Evolutionary conservation across 2,888 invertebrate species (phyloP), one percentile per base, ranked within the genome.

Genomic region (Argyresthia albistria): DNA sequence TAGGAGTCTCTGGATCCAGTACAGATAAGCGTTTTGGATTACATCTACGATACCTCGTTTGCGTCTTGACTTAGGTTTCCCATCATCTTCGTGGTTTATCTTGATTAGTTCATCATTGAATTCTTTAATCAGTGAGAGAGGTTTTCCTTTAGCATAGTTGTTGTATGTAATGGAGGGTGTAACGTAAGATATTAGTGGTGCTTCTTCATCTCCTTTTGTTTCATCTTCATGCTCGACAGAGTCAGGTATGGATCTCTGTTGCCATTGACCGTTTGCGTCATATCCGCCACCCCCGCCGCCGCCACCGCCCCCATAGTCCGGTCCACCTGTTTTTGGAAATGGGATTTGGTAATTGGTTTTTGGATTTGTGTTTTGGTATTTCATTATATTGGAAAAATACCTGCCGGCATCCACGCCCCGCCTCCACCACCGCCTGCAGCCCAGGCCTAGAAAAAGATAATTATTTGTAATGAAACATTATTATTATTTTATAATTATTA

Each of bases 321-420:
- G 82, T 46, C 77, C 78, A 75, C 81, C 81, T 80, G 69, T 50
- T 63, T 62, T 60, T 46, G 55, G 64, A 50, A 46, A 46, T 25
- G n/a, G 43, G 35, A 35, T 25, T 25, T 25, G 25, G 6, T 6
- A 25, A 4, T 25, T 25, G 47, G 50, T 49, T 52, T n/a, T 45
- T 48, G 53, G 43, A 51, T 54, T 45, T 48, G 43, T 48, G 42
- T 46, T 39, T 36, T 35, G 42, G 8, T 25, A 8, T 39, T 42
- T 47, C 11, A 42, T 51, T 54, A 52, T 62, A 80, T 60, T 60
- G 74, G 73, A 55, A 78, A 68, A 64, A 79, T 81, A 84, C 83
- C 83, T 83, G 83, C 83, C 57, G 88, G 82, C 68, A 88, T 84
- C 70, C 89, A 87, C 0, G 89, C 83, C 0, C 88, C 84, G 1